Conservation (phyloP, 1,140 invertebrate species). For the Carcinoscorpius rotundicauda region DNA sequence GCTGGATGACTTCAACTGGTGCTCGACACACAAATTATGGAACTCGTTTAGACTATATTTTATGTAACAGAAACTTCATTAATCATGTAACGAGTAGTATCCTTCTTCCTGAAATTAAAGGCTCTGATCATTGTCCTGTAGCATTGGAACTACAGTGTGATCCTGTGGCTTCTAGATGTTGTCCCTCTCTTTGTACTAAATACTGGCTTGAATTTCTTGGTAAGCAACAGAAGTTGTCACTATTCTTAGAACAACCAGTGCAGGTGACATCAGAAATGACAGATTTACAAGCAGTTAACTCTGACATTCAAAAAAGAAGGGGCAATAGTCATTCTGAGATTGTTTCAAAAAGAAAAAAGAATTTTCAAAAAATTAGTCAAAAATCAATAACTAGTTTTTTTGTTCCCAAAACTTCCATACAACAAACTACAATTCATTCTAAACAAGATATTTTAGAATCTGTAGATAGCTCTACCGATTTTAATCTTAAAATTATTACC, state of each 20-base stretch:
- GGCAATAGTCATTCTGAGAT: neutral
- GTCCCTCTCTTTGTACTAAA: constrained; percentile 37
- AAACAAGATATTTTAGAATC: neutral
- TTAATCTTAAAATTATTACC: neutral
- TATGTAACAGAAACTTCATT: constrained; percentile 33
- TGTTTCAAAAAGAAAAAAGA: constrained; percentile 4
- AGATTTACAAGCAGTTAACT: neutral
- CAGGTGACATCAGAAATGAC: neutral
- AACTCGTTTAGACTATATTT: constrained; percentile 44
- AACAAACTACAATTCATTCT: neutral
- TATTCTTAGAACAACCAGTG: constrained; percentile 30
- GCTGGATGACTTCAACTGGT: constrained; percentile 40
- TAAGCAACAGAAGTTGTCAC: constrained; percentile 38
- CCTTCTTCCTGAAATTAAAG: constrained; percentile 38
- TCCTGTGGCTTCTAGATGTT: constrained; percentile 27
- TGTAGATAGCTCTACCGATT: neutral
- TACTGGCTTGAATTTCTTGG: constrained; percentile 42
- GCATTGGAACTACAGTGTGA: constrained; percentile 28
- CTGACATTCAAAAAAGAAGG: neutral
- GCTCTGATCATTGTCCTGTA: constrained; percentile 48
- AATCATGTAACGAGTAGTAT: constrained; percentile 30
- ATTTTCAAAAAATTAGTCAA: constrained; percentile 1
- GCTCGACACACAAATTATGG: constrained; percentile 45
- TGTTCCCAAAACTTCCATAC: neutral
- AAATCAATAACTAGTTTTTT: constrained; percentile 14